These are phyloP conservation scores for Metallyticus violacea DNA, from an alignment of 2,888 invertebrate genomes.

Conservation along the genomic window DNA sequence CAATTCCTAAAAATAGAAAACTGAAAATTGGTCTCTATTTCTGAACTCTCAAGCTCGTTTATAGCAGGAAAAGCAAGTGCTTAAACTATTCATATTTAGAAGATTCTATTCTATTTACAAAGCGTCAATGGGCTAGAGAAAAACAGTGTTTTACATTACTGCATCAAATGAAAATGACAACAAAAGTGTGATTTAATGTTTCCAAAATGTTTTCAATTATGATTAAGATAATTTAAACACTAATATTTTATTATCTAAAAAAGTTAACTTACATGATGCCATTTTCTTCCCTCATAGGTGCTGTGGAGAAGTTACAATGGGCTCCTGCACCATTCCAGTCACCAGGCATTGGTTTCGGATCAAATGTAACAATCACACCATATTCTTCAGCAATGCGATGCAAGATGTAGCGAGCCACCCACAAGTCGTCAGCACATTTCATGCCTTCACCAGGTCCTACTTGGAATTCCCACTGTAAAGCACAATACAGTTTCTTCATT, in stretches of 20 bases:
- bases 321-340: constrained; percentile 97
- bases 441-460: constrained; percentile 91
- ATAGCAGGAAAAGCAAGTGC: too few species aligned
- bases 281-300: constrained; percentile 83
- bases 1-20: too few species aligned
- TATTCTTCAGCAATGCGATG: constrained; percentile 93
- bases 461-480: constrained; percentile 75
- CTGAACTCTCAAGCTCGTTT: too few species aligned
- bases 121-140: too few species aligned
- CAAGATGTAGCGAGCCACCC: constrained; percentile 83
- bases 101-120: too few species aligned
- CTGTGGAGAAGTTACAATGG: constrained; percentile 94
- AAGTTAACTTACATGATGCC: constrained; percentile 69
- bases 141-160: too few species aligned
- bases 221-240: too few species aligned
- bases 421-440: constrained; percentile 76
- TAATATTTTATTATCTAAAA: not conserved
- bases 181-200: too few species aligned
- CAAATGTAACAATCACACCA: constrained; percentile 74
- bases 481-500: not conserved
- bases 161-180: too few species aligned
- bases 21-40: too few species aligned
- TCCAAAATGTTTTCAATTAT: too few species aligned
- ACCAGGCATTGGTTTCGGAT: constrained; percentile 75
- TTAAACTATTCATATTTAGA: too few species aligned